These are phyloP conservation scores for Diadophis punctatus DNA, from an alignment of 2,113 vertebrate species.

Conservation along the genomic window DNA sequence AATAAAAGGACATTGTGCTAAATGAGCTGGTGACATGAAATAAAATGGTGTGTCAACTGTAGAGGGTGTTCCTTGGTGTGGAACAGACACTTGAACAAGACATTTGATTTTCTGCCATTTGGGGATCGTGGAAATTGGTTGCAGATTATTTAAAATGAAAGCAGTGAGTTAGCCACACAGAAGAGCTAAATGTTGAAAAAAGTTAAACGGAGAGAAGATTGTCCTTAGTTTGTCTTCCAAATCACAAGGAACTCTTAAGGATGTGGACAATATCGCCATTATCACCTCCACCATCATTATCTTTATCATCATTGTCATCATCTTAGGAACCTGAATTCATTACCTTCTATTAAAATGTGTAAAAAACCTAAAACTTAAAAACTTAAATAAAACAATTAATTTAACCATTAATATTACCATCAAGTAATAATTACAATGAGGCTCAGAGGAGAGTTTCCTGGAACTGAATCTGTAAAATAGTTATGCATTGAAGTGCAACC, in stretches of 20 bases:
- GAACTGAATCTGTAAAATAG: neutral
- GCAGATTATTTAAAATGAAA: neutral
- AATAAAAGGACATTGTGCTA: constrained; percentile 1
- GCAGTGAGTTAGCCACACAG: neutral
- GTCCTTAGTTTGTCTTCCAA: neutral
- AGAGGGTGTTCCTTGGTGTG: constrained; percentile 20
- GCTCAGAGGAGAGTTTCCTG: neutral
- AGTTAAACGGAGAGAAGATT: neutral
- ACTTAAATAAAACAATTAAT: neutral
- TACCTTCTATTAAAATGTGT: neutral
- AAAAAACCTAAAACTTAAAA: neutral
- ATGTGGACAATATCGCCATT: neutral
- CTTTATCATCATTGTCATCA: neutral
- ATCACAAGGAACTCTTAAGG: neutral
- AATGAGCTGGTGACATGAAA: neutral
- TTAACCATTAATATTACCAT: neutral
- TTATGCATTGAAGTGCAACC: neutral
- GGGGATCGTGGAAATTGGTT: neutral
- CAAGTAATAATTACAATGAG: neutral
- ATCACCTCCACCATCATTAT: neutral
- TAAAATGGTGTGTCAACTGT: neutral
- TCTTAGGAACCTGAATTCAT: neutral
- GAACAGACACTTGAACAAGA: neutral
- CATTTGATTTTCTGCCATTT: constrained; percentile 4
- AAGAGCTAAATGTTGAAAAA: neutral